These are phyloP conservation scores for Diadumene lineata DNA, from an alignment of 92 coral and sea anemone genomes.

Conservation along the genomic window DNA sequence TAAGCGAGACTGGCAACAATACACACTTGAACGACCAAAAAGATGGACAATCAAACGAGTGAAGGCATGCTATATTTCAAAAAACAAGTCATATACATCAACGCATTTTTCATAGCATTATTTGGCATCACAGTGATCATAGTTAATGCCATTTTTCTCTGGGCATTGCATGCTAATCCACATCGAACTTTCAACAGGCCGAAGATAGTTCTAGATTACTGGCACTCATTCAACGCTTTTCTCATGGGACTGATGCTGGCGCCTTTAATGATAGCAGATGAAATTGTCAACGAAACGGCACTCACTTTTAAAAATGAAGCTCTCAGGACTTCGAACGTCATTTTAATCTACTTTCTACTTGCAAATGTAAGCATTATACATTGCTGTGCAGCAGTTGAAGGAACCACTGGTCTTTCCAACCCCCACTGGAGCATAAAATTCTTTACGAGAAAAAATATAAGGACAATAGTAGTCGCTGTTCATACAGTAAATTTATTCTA, in stretches of 20 bases:
- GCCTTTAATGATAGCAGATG: slow-evolving; percentile 16
- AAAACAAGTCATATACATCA: slow-evolving; percentile 6
- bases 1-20: too few species aligned
- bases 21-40: background rate
- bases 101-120: background rate
- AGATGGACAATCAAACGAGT: background rate
- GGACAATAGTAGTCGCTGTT: background rate
- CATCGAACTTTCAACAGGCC: slow-evolving; percentile 11
- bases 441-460: slow-evolving; percentile 12
- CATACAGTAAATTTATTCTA: background rate
- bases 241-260: background rate
- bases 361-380: background rate
- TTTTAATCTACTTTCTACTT: background rate
- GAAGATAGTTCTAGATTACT: background rate
- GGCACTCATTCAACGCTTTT: background rate
- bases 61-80: slow-evolving; percentile 12
- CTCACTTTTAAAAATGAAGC: background rate
- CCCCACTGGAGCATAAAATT: slow-evolving; percentile 3
- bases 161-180: slow-evolving; percentile 1
- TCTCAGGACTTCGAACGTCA: background rate
- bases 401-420: background rate
- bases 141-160: background rate
- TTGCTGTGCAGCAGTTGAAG: background rate
- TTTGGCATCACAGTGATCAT: background rate
- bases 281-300: background rate